Percentiles rank a stretch among this genome's conserved stretches.
Conservation (phyloP, 2,797 vertebrate genomes). For the Siniperca obscura region DNA sequence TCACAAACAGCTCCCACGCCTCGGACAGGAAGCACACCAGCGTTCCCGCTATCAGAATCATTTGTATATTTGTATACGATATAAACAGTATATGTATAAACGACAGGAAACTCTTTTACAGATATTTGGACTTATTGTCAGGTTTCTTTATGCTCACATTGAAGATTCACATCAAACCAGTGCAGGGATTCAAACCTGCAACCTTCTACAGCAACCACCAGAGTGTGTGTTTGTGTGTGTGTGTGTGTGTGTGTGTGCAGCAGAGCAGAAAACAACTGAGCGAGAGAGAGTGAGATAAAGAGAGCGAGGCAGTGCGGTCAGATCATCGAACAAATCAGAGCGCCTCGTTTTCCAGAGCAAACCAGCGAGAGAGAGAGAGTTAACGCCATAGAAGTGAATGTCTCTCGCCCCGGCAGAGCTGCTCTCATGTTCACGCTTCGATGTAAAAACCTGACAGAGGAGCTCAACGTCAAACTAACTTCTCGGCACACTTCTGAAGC, state of each 20-base stretch:
- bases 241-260: conserved; percentile 1
- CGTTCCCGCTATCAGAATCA: too few species aligned
- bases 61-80: too few species aligned
- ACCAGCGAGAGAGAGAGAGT: conserved; percentile 20
- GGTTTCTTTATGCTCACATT: too few species aligned
- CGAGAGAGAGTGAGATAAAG: background rate
- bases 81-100: too few species aligned
- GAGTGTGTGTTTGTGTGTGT: background rate
- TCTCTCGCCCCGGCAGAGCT: conserved; percentile 28
- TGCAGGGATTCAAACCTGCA: too few species aligned
- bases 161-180: too few species aligned
- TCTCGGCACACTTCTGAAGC: background rate
- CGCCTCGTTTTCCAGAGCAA: too few species aligned
- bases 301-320: conserved; percentile 12
- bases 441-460: conserved; percentile 57
- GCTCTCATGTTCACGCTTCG: conserved; percentile 23
- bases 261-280: background rate
- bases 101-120: too few species aligned
- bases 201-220: too few species aligned
- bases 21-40: too few species aligned
- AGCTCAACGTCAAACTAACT: conserved; percentile 60
- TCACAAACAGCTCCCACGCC: too few species aligned
- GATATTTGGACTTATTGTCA: too few species aligned
- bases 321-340: conserved; percentile 16
- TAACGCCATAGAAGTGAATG: background rate